Conservation (phyloP, 2,113 vertebrate species). For the Paratilapia polleni region DNA sequence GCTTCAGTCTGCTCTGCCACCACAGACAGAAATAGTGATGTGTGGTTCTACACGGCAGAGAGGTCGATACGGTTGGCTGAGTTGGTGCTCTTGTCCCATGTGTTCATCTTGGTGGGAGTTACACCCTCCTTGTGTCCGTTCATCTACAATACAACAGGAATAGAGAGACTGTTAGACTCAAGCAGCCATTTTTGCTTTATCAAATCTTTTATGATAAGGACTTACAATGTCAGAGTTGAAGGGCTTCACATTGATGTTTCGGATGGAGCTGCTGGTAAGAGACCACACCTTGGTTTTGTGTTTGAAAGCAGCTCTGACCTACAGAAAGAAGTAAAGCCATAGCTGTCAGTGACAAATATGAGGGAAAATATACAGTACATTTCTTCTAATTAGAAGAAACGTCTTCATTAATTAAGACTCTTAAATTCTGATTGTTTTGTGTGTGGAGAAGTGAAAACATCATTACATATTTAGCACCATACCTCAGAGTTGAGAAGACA, state of each 20-base stretch:
- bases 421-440: not conserved
- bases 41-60: slow-evolving; percentile 85
- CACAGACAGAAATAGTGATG: not conserved
- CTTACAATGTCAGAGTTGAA: slow-evolving; percentile 96
- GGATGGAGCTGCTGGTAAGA: slow-evolving; percentile 91
- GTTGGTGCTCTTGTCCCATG: slow-evolving; percentile 93
- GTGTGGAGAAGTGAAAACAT: not conserved
- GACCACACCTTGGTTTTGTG: slow-evolving; percentile 99
- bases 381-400: not conserved
- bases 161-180: slow-evolving; percentile 10
- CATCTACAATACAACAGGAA: slow-evolving; percentile 79
- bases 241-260: slow-evolving; percentile 89
- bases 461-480: slow-evolving; percentile 19
- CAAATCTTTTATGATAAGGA: slow-evolving; percentile 16
- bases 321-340: slow-evolving; percentile 4
- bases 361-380: not conserved
- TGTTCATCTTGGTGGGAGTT: slow-evolving; percentile 87
- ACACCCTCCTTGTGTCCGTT: slow-evolving; percentile 88
- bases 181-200: not conserved
- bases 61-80: slow-evolving; percentile 91
- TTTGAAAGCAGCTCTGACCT: slow-evolving; percentile 98
- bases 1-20: slow-evolving; percentile 21
- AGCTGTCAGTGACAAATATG: not conserved
- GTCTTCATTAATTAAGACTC: too few relatives aligned
- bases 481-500: slow-evolving; percentile 99